Conservation (phyloP, 2,797 vertebrate genomes). For the Ambastaia sidthimunki region DNA sequence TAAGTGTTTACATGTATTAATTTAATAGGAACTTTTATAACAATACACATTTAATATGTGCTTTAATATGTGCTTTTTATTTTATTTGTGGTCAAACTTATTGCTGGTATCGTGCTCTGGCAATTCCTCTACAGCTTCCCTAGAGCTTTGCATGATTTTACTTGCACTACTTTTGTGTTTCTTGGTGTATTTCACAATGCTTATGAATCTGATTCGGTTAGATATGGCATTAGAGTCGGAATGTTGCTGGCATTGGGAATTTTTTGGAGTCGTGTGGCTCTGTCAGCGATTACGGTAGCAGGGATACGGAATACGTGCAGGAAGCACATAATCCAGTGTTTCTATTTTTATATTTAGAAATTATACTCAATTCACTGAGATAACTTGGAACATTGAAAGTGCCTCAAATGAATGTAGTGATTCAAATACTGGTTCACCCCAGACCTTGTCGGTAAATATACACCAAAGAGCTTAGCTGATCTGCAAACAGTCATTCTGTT, state of each 20-base stretch:
- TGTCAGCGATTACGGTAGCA: conserved; percentile 15
- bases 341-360: background rate
- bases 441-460: background rate
- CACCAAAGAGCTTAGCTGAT: background rate
- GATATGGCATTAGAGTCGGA: background rate
- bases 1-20: too few relatives aligned
- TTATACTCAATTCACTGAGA: background rate
- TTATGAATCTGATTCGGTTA: background rate
- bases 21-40: too few relatives aligned
- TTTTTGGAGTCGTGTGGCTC: background rate
- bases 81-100: background rate
- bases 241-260: conserved; percentile 1
- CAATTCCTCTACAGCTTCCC: background rate
- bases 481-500: background rate
- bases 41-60: too few relatives aligned
- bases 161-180: background rate
- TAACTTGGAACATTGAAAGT: background rate
- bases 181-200: background rate
- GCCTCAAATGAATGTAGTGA: background rate
- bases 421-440: background rate
- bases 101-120: background rate
- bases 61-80: too few relatives aligned
- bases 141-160: background rate
- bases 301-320: background rate
- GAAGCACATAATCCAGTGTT: background rate